phyloP scores from a whole-genome alignment of 2,888 invertebrate species.

The Nudaria mundana region DNA sequence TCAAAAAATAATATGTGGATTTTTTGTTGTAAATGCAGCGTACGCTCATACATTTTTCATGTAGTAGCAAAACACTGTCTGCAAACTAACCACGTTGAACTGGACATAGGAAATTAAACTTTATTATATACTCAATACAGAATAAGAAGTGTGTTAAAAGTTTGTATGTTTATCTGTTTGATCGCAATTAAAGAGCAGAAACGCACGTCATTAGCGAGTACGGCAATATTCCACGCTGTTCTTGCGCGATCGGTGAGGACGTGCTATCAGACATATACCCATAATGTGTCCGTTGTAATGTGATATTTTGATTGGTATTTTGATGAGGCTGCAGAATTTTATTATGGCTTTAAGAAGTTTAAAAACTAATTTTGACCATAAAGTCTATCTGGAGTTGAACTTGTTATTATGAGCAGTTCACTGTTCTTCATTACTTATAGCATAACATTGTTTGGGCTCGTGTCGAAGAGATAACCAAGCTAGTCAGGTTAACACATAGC shows the following conservation, averaged over 20 bases:
- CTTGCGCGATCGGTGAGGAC: conserved; percentile 41
- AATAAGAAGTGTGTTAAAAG: conserved; percentile 4
- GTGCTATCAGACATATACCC: conserved; percentile 50
- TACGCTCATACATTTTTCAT: conserved; percentile 75
- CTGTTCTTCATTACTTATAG: no score
- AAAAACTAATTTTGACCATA: no score
- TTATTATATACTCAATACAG: conserved; percentile 22
- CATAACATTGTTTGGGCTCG: no score
- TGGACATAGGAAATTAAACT: conserved; percentile 15
- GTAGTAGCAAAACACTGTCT: conserved; percentile 49
- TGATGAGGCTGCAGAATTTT: conserved; percentile 48
- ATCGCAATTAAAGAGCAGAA: conserved; percentile 78
- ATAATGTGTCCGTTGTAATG: conserved; percentile 51
- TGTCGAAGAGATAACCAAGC: no score
- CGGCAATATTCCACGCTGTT: conserved; percentile 79
- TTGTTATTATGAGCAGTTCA: no score
- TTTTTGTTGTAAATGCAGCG: conserved; percentile 62
- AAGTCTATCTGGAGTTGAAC: no score
- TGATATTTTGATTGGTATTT: conserved; percentile 66
- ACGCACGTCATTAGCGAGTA: conserved; percentile 75
- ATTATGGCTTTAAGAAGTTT: conserved; percentile 36
- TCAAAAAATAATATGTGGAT: conserved; percentile 60
- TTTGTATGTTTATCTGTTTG: conserved; percentile 57
- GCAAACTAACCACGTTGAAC: conserved; percentile 28
- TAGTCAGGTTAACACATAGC: no score